Evolutionary conservation across 2,113 vertebrate species (phyloP).

Genomic region (Pampusana beccarii): DNA sequence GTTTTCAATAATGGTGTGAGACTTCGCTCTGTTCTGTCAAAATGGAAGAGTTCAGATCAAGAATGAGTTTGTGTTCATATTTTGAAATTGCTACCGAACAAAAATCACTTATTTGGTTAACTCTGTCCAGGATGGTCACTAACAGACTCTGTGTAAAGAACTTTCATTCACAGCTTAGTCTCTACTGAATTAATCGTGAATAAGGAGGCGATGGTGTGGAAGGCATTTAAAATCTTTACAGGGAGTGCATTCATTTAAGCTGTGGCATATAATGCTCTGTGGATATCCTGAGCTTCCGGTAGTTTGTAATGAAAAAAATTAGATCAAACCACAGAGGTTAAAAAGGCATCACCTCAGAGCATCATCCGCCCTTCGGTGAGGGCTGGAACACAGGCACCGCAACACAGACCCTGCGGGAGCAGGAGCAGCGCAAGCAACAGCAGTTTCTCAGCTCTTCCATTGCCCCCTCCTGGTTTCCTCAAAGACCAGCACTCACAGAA

Average conservation of each 20-base stretch:
- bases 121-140: background rate
- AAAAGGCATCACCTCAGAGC: background rate
- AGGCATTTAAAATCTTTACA: background rate
- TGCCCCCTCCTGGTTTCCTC: conserved; percentile 33
- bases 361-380: rapidly evolving
- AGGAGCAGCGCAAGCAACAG: background rate
- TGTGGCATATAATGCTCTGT: background rate
- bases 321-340: background rate
- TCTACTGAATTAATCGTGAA: background rate
- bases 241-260: background rate
- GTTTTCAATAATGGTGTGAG: background rate
- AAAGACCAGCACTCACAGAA: background rate
- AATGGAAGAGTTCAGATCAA: background rate
- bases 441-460: conserved; percentile 22
- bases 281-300: background rate
- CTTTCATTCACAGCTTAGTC: background rate
- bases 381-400: background rate
- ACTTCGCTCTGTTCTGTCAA: background rate
- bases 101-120: background rate
- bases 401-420: background rate
- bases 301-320: background rate
- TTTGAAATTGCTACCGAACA: background rate
- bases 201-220: background rate
- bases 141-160: background rate
- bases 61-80: background rate